Evolutionary conservation across 2,113 vertebrate genomes (phyloP), one percentile per base, ranked within the genome.

Genomic region (Etheostoma spectabile): DNA sequence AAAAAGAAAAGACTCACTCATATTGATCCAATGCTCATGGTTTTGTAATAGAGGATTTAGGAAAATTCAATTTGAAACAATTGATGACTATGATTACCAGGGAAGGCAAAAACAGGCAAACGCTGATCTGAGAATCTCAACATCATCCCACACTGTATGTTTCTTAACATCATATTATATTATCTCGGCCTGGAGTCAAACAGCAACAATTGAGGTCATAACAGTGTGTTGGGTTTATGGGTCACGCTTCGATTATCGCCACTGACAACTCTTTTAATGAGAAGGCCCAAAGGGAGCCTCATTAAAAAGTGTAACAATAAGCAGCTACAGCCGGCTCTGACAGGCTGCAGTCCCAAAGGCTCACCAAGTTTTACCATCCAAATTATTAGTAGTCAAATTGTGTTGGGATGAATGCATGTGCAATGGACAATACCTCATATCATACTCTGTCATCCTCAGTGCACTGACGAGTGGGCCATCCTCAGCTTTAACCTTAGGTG

Each of bases 11-110:
- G 61, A 85, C 76, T 91, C 80, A 84, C 61, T 89, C 65, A 79
- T 59, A 91, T 86, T 85, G 83, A 90, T 87, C 66, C 60, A 82
- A 46, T 73, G 72, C 87, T 61, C 74, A 74, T 83, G 72, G 67
- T 66, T 79, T 87, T 79, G 69, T 66, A 71, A 77, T 64, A 76
- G 52, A 74, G 66, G 64, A 83, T 71, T 42, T 53, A 35, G 16
- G 33, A 72, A 71, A 71, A 71, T 52, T 24, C 8, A 62, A 71
- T 62, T 80, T 77, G 52, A 85, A 70, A 57, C 76, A 73, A 35
- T 56, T 1, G 42, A 51, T 52, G 12, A 60, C 21, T 60, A 56
- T 59, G 69, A 64, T 74, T 56, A 60, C 33, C 19, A 12, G 6
- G 24, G 13, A 64, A 48, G 30, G 53, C 42, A 73, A 61, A 73